phyloP scores from a whole-genome alignment of 2,888 invertebrate species.

The Rotaria macrura region DNA sequence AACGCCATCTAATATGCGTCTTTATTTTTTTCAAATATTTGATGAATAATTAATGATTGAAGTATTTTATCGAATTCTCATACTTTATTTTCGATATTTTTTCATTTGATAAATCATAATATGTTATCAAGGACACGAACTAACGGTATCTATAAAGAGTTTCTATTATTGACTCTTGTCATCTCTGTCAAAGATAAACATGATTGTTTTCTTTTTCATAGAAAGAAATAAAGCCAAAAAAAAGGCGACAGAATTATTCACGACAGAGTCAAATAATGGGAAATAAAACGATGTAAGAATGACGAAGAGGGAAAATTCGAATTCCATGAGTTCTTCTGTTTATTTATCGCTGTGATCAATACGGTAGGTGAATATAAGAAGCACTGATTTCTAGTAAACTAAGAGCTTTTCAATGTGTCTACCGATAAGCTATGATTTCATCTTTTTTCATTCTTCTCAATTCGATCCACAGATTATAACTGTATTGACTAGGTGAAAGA shows the following conservation, averaged over 20 bases:
- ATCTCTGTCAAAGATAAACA: constrained; percentile 4
- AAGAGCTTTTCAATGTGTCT: too few relatives aligned
- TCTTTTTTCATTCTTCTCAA: too few relatives aligned
- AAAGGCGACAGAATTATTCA: neutral
- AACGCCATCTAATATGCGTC: neutral
- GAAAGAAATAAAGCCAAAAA: neutral
- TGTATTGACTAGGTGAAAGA: too few relatives aligned
- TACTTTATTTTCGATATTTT: neutral
- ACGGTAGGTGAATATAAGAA: too few relatives aligned
- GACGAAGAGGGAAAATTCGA: neutral
- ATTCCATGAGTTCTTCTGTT: neutral
- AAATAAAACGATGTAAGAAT: neutral
- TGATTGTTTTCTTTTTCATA: neutral
- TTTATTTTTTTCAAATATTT: too few relatives aligned
- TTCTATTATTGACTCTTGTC: neutral
- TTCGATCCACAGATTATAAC: too few relatives aligned
- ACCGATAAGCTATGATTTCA: too few relatives aligned
- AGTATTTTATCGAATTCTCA: neutral
- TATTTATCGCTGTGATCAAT: too few relatives aligned
- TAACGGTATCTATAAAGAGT: neutral
- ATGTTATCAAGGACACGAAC: neutral
- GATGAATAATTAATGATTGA: neutral
- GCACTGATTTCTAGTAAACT: too few relatives aligned
- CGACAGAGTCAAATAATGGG: neutral
- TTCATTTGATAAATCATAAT: neutral